Conservation (phyloP, 2,797 vertebrate genomes). For the Amniataba percoides region DNA sequence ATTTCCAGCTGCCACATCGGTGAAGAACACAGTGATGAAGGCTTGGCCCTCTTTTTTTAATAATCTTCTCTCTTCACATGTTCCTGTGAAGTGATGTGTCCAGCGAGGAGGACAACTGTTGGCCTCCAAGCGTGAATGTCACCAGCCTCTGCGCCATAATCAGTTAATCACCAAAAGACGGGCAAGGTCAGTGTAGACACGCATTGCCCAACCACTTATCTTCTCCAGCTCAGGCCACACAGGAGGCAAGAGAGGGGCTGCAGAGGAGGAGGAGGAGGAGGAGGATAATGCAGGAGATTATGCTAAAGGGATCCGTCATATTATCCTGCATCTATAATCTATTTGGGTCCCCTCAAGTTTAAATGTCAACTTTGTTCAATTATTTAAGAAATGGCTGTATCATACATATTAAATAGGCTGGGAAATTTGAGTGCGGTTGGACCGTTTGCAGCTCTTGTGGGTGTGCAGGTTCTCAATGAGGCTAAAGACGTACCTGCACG, state of each 20-base stretch:
- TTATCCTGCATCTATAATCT: slow-evolving; percentile 39
- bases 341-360: slow-evolving; percentile 20
- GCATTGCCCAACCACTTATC: slow-evolving; percentile 48
- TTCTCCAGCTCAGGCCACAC: slow-evolving; percentile 44
- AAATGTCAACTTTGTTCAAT: slow-evolving; percentile 29
- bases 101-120: slow-evolving; percentile 10
- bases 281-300: slow-evolving; percentile 12
- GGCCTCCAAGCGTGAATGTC: slow-evolving; percentile 52
- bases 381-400: slow-evolving; percentile 5
- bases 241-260: slow-evolving; percentile 20
- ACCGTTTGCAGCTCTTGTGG: not conserved
- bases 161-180: slow-evolving; percentile 57
- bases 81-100: not conserved
- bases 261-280: not conserved
- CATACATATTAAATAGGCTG: slow-evolving; percentile 12
- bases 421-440: not conserved
- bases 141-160: slow-evolving; percentile 55
- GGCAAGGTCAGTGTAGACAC: slow-evolving; percentile 48
- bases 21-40: not conserved
- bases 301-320: slow-evolving; percentile 17
- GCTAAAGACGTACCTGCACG: slow-evolving; percentile 22
- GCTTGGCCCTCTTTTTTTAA: not conserved
- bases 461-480: not conserved
- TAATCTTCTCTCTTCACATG: slow-evolving; percentile 16
- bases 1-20: not conserved